Percentiles rank a stretch among this genome's conserved stretches.
Evolutionary conservation across 1,140 invertebrate species (phyloP).

Genomic region (Sogatella furcifera): DNA sequence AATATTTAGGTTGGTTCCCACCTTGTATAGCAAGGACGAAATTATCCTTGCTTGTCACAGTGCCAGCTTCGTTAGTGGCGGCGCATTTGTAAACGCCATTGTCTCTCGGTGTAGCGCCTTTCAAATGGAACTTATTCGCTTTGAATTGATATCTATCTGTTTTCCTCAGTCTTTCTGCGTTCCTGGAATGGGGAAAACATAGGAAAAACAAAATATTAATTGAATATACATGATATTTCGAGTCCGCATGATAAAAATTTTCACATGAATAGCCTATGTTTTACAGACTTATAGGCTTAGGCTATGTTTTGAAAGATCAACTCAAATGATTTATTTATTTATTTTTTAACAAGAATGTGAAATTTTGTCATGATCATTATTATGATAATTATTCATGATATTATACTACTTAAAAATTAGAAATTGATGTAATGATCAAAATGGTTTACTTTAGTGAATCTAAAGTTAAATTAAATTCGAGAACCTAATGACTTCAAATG

Average conservation of each 20-base stretch:
- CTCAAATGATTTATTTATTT: no score
- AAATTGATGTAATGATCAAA: no score
- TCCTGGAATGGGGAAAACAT: slow-evolving; percentile 36
- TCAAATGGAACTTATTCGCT: slow-evolving; percentile 52
- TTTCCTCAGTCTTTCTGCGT: slow-evolving; percentile 47
- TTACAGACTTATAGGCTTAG: no score
- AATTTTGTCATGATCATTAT: no score
- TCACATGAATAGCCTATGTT: no score
- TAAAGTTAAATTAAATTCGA: no score
- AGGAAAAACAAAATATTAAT: not conserved
- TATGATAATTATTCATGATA: no score
- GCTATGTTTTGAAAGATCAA: no score
- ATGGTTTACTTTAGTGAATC: no score
- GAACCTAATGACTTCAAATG: not conserved
- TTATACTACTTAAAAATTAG: no score
- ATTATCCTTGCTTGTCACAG: slow-evolving; percentile 41
- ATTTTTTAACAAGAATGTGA: no score
- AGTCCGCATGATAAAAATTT: not conserved
- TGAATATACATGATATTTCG: not conserved
- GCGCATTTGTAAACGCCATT: slow-evolving; percentile 61
- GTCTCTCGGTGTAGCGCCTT: slow-evolving; percentile 44
- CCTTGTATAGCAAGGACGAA: slow-evolving; percentile 45
- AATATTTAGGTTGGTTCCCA: slow-evolving; percentile 25
- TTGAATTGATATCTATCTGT: slow-evolving; percentile 47
- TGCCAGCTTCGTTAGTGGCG: slow-evolving; percentile 51